phyloP scores from a whole-genome alignment of 2,113 vertebrate species.

The Perca flavescens region DNA sequence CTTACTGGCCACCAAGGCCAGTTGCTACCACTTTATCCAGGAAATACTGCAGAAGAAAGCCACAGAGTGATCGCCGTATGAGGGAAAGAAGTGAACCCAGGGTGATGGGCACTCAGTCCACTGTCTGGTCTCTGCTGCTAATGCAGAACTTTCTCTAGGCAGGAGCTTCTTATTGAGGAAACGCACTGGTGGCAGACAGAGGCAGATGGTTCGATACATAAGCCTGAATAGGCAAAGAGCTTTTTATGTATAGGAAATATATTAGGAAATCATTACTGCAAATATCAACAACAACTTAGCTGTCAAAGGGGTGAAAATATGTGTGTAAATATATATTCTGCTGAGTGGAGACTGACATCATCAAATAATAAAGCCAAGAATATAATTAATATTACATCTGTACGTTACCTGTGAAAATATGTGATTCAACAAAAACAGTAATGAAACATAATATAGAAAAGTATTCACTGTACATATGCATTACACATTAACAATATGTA shows the following conservation, averaged over 20 bases:
- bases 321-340: slow-evolving; percentile 46
- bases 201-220: slow-evolving; percentile 25
- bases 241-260: slow-evolving; percentile 61
- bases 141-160: slow-evolving; percentile 57
- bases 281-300: slow-evolving; percentile 41
- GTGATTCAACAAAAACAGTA: slow-evolving; percentile 23
- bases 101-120: slow-evolving; percentile 59
- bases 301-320: slow-evolving; percentile 50
- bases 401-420: slow-evolving; percentile 2
- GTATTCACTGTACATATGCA: not conserved
- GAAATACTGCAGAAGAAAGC: slow-evolving; percentile 69
- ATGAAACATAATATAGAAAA: slow-evolving; percentile 5
- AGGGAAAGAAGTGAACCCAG: slow-evolving; percentile 55
- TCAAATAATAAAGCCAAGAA: slow-evolving; percentile 16
- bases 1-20: slow-evolving; percentile 75
- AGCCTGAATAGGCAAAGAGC: slow-evolving; percentile 42
- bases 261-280: slow-evolving; percentile 49
- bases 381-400: slow-evolving; percentile 28
- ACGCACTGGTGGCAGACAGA: slow-evolving; percentile 23
- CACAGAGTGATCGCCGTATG: slow-evolving; percentile 48
- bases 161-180: slow-evolving; percentile 30
- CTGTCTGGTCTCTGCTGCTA: slow-evolving; percentile 51
- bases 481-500: slow-evolving; percentile 2
- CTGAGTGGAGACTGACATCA: slow-evolving; percentile 24
- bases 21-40: slow-evolving; percentile 67